Evolutionary conservation across 2,888 invertebrate species (phyloP), one percentile per base, ranked within the genome.

Genomic region (Eupithecia pulchellata): DNA sequence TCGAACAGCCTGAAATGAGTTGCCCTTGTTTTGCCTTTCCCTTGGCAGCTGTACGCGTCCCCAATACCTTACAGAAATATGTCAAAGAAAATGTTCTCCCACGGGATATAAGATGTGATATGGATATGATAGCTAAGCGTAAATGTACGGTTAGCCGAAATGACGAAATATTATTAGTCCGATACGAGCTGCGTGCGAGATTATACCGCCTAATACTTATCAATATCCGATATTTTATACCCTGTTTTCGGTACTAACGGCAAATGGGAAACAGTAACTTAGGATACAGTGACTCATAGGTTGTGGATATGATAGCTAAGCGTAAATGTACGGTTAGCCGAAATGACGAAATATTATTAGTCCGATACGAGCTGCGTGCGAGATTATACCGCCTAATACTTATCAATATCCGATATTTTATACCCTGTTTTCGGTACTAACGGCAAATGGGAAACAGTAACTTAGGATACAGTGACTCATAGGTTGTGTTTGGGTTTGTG

Each of bases 341-440:
- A 27, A 57, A 27, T 13, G 62, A n/a, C n/a, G n/a, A n/a, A n/a
- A n/a, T n/a, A n/a, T n/a, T 42, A 36, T 42, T 42, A 42, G 42
- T 39, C n/a, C 70, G 73, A 72, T 73, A 72, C 64, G 70, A 69
- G 63, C 55, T 52, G 63, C 65, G 66, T 65, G 61, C 17, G 55
- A 65, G 73, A 73, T 75, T 74, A 76, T 69, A 62, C 67, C 66
- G 67, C 57, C 71, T 69, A n/a, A n/a, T 69, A 74, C 73, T 75
- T 79, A 78, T 78, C 75, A 75, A 77, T 79, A 76, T 75, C 65
- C 73, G 72, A 73, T 75, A 73, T 68, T 71, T 65, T 27, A 70
- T 65, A 73, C 70, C 68, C 67, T 71, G 73, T n/a, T 62, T 47
- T 11, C 34, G 62, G n/a, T 55, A 36, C n/a, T 30, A 42, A 47